Evolutionary conservation across 2,797 vertebrate genomes (phyloP).

Genomic region (Malurus leucopterus): DNA sequence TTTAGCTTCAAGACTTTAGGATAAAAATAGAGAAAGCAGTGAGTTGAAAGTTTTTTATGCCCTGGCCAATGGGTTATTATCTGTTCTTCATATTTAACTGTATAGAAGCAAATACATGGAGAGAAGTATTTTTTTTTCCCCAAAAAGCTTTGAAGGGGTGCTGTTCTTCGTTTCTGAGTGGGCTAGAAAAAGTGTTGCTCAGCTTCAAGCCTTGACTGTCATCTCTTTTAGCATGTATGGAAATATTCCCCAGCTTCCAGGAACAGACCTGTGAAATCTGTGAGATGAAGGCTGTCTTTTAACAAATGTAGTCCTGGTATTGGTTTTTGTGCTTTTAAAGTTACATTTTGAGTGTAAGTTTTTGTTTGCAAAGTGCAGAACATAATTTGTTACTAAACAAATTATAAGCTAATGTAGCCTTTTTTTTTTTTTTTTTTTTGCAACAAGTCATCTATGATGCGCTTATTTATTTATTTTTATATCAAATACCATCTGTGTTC

Average conservation of each 20-base stretch:
- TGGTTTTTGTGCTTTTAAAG: neutral
- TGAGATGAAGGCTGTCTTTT: neutral
- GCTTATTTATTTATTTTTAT: conserved; percentile 17
- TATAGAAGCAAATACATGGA: neutral
- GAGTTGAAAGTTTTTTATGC: neutral
- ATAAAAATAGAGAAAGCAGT: neutral
- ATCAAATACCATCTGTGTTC: neutral
- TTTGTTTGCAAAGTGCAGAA: neutral
- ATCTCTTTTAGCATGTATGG: neutral
- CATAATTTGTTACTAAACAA: conserved; percentile 1
- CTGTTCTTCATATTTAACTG: neutral
- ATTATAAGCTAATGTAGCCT: neutral
- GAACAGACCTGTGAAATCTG: neutral
- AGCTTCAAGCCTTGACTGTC: neutral
- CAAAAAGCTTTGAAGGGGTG: neutral
- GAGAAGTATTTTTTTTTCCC: neutral
- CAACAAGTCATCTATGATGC: neutral
- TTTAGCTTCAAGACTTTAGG: neutral
- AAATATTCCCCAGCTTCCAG: neutral
- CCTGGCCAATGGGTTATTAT: neutral
- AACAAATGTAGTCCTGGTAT: neutral
- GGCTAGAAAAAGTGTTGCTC: neutral
- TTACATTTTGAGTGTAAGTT: neutral
- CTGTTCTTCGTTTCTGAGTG: neutral
- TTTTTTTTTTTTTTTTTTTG: neutral